Evolutionary conservation across 2,113 vertebrate genomes (phyloP), one percentile per base, ranked within the genome.

Genomic region (Laticauda colubrina): DNA sequence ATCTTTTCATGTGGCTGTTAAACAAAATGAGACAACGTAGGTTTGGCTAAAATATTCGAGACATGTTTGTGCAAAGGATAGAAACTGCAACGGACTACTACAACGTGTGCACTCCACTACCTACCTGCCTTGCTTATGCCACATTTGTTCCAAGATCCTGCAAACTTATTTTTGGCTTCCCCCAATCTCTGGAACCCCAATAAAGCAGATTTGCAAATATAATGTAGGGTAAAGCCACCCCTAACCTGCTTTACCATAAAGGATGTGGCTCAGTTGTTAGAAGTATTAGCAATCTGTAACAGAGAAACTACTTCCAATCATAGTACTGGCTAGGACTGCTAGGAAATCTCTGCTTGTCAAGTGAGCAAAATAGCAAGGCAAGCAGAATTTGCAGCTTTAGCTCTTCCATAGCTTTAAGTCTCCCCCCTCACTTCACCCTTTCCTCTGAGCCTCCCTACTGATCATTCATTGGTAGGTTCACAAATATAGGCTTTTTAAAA

Each of bases 371-470:
- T 23, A 81, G 4, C 61, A 45, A 81, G 18, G 11, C 14, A n/a
- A 20, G 5, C 24, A 23, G 29, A 6, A 15, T 5, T 9, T 8
- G 8, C 34, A 29, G 5, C 34, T 29, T 39, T 64, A 56, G 87
- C 59, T 34, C 18, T n/a, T 75, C 3, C 39, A 0, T 26, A 26
- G 57, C 3, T 54, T 24, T 20, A 48, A 26, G 69, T 24, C 39
- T 21, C 9, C 0, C 0, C 0, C 0, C 9, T 5, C 2, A 54
- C 53, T 2, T 0, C 26, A 7, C 0, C 5, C 9, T n/a, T 20
- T 53, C 4, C 69, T 6, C 12, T 53, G 61, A 29, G 1, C 23
- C 23, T 26, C 54, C 29, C 26, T 7, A 9, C n/a, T 29, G 23
- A 45, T 43, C 15, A 12, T 26, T 64, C 45, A 85, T 4, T 12